These are phyloP conservation scores for Mola mola DNA, from an alignment of 2,113 vertebrate genomes.

Conservation along the genomic window DNA sequence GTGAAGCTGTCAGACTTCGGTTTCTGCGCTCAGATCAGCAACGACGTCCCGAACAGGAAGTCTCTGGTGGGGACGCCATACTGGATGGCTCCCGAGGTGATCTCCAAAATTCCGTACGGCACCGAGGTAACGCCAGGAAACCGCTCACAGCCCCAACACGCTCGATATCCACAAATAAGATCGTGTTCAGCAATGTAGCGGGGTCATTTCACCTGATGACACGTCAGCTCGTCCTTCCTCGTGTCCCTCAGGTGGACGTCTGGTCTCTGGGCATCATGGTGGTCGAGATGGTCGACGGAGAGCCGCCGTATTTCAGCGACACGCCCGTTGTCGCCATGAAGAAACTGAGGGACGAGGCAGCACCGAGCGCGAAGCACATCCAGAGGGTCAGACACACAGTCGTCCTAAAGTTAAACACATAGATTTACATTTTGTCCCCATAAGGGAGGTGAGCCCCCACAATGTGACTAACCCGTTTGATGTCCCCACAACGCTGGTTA, in stretches of 20 bases:
- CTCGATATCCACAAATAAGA: not conserved
- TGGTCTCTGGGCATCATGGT: slow-evolving; percentile 98
- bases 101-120: slow-evolving; percentile 88
- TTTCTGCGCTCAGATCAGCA: slow-evolving; percentile 95
- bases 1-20: slow-evolving; percentile 96
- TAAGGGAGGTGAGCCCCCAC: no score
- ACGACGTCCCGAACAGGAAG: slow-evolving; percentile 91
- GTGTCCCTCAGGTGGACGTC: slow-evolving; percentile 86
- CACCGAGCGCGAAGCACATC: slow-evolving; percentile 86
- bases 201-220: no score
- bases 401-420: no score
- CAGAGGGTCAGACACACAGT: slow-evolving; percentile 80
- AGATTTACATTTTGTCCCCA: no score
- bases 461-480: no score
- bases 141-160: not conserved
- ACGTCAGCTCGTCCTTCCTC: no score
- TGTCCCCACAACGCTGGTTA: no score
- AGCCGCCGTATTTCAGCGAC: slow-evolving; percentile 93
- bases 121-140: slow-evolving; percentile 82
- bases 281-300: slow-evolving; percentile 96
- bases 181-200: not conserved
- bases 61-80: slow-evolving; percentile 95
- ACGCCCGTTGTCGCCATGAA: slow-evolving; percentile 94
- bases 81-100: slow-evolving; percentile 97
- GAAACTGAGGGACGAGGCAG: slow-evolving; percentile 87